These are phyloP conservation scores for Tachysurus fulvidraco DNA, from an alignment of 2,113 vertebrate genomes.

Conservation along the genomic window DNA sequence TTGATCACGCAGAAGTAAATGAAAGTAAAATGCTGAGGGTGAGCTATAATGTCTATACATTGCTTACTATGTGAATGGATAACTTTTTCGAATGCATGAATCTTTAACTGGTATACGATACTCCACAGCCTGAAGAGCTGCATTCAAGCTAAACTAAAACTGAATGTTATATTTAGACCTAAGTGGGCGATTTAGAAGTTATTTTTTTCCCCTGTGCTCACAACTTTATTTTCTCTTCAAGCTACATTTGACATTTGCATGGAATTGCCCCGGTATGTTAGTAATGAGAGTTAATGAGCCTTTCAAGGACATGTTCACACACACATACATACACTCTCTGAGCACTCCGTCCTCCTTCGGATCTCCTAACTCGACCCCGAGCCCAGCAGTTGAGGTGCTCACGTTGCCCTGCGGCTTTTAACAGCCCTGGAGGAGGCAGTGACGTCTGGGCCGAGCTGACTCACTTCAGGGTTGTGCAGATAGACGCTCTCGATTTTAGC, in stretches of 20 bases:
- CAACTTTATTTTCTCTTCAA: neutral
- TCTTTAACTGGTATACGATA: neutral
- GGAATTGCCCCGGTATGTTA: neutral
- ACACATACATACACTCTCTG: neutral
- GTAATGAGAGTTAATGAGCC: constrained; percentile 25
- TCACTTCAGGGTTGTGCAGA: constrained; percentile 32
- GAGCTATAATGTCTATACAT: neutral
- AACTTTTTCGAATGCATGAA: neutral
- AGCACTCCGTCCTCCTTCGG: constrained; percentile 22
- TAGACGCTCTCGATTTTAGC: constrained; percentile 45
- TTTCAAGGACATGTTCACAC: constrained; percentile 18
- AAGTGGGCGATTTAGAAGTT: constrained; percentile 8
- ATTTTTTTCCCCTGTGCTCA: neutral
- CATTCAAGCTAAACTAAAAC: neutral
- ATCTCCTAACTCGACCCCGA: constrained; percentile 30
- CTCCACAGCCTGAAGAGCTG: neutral
- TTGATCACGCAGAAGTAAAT: neutral
- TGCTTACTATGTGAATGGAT: neutral
- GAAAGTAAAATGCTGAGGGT: neutral
- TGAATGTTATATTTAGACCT: neutral
- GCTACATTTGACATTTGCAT: neutral
- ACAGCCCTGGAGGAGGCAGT: constrained; percentile 47
- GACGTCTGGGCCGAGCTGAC: constrained; percentile 50
- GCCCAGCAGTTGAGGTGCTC: constrained; percentile 7
- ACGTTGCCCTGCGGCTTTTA: constrained; percentile 21